Evolutionary conservation across 2,888 invertebrate species (phyloP).

Genomic region (Phasia obesa): DNA sequence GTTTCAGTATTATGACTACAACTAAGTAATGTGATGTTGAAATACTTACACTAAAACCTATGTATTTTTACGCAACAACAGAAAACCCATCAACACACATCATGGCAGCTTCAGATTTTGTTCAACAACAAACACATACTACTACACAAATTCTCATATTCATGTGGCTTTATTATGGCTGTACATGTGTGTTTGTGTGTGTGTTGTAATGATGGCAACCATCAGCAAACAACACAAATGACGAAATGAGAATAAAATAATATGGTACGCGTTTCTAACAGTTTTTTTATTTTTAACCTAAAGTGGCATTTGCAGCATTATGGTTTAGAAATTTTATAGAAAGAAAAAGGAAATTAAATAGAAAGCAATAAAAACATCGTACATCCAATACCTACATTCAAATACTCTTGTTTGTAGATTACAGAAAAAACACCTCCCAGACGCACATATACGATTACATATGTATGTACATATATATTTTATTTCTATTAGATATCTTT

Average conservation of each 20-base stretch:
- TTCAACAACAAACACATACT: slow-evolving; percentile 6
- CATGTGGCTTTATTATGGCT: slow-evolving; percentile 19
- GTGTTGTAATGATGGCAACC: slow-evolving; percentile 7
- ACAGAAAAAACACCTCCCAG: background rate
- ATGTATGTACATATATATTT: too few relatives aligned
- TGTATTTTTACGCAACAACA: slow-evolving; percentile 6
- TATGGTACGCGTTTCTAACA: slow-evolving; percentile 39
- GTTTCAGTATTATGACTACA: slow-evolving; percentile 12
- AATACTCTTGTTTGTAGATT: background rate
- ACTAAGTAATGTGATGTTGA: slow-evolving; percentile 31
- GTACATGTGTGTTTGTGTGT: slow-evolving; percentile 18
- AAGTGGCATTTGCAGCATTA: slow-evolving; percentile 63
- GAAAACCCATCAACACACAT: slow-evolving; percentile 40
- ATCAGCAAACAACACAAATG: slow-evolving; percentile 9
- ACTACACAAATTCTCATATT: background rate
- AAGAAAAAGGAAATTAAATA: background rate
- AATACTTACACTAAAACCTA: background rate
- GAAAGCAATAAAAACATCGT: slow-evolving; percentile 6
- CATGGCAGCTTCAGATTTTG: slow-evolving; percentile 34
- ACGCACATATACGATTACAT: too few relatives aligned
- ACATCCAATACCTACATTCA: slow-evolving; percentile 16
- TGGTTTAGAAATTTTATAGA: slow-evolving; percentile 30
- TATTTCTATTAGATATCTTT: too few relatives aligned
- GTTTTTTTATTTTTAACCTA: slow-evolving; percentile 46
- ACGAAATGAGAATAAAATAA: slow-evolving; percentile 35